phyloP scores from a whole-genome alignment of 2,888 invertebrate species.

The Temnothorax unifasciatus region DNA sequence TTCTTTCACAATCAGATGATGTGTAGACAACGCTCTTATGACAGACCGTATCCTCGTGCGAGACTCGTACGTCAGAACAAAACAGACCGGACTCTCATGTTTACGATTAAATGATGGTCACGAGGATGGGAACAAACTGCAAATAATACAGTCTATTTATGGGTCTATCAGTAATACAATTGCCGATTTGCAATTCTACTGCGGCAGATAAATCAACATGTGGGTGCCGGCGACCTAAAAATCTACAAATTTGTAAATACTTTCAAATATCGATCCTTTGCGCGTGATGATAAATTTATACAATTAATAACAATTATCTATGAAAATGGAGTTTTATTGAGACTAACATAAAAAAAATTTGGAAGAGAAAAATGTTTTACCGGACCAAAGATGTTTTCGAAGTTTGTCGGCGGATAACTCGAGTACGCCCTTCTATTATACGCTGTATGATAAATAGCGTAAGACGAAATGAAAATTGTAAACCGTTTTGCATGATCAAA shows the following conservation, averaged over 20 bases:
- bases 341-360: neutral
- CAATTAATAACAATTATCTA: neutral
- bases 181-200: slow-evolving; percentile 36
- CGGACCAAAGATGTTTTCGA: neutral
- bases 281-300: neutral
- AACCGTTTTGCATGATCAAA: slow-evolving; percentile 17
- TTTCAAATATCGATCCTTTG: neutral
- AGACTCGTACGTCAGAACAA: neutral
- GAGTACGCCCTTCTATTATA: neutral
- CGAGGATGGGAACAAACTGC: neutral
- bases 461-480: neutral
- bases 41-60: neutral
- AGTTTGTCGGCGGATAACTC: neutral
- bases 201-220: slow-evolving; percentile 2
- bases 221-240: slow-evolving; percentile 14
- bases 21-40: neutral
- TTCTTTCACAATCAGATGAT: neutral
- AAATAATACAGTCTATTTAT: slow-evolving; percentile 34
- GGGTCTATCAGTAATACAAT: slow-evolving; percentile 9
- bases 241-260: neutral
- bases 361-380: neutral
- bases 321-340: neutral
- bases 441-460: neutral
- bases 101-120: slow-evolving; percentile 35
- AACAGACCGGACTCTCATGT: slow-evolving; percentile 15